Evolutionary conservation across 2,797 vertebrate genomes (phyloP), one percentile per base, ranked within the genome.

Genomic region (Gephyroberyx darwinii): DNA sequence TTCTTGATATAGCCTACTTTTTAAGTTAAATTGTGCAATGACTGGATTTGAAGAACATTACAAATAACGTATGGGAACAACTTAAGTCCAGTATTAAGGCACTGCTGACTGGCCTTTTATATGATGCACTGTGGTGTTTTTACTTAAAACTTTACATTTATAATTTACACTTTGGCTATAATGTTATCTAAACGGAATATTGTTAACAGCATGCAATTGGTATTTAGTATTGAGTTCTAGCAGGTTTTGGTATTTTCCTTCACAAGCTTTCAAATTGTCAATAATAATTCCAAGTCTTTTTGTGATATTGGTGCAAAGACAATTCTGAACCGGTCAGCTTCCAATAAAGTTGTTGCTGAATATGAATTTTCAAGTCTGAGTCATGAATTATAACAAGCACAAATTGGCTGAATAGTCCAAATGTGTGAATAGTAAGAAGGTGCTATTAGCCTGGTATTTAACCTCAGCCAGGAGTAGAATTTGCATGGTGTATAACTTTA

Each of bases 261-360:
- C 7, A 31, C n/a, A 67, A 26, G 17, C 1, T 73, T 20, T 37
- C 2, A 51, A 20, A 16, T 35, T 50, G 16, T 75, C 20, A 66
- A 10, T 31, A 71, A 57, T 4, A 72, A 71, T 72, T 82, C 80
- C 82, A 84, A 86, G 79, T 77, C 0, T 1, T 65, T 69, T 73
- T 78, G 39, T 65, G 9, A 60, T 10, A 31, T n/a, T 41, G 1
- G 31, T 45, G 63, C 13, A 50, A 65, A 74, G 8, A 63, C 1
- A 17, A 14, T 55, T 77, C n/a, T 47, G 14, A 80, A 41, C 50
- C 2, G 4, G 45, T 75, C 22, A 71, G 5, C 17, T 55, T 66
- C 47, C 13, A 90, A 90, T 91, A 89, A 89, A 90, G 39, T 59
- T 78, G 31, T 41, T n/a, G n/a, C n/a, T 76, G 17, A 62, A 45